A percentile compares a stretch with the other conserved stretches of the same genome.
Evolutionary conservation across 2,888 invertebrate genomes (phyloP).

Genomic region (Sisyra terminalis): DNA sequence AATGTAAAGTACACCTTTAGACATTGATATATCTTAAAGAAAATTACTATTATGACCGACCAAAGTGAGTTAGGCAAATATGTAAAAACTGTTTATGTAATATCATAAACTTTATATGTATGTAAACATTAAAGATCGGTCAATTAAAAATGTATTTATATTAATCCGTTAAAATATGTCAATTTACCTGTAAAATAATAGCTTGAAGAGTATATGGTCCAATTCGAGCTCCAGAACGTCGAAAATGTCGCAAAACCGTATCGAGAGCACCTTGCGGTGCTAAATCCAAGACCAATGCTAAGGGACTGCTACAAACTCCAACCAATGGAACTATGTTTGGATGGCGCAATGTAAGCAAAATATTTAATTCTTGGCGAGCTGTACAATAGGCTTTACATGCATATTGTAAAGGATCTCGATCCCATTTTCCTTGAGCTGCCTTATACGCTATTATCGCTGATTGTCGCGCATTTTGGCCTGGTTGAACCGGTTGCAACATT

Average conservation of each 20-base stretch:
- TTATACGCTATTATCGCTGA: slow-evolving; percentile 44
- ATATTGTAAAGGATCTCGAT: slow-evolving; percentile 77
- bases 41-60: too few species aligned
- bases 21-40: too few species aligned
- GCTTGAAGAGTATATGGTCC: slow-evolving; percentile 68
- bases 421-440: slow-evolving; percentile 61
- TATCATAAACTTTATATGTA: too few species aligned
- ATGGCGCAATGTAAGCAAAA: slow-evolving; percentile 71
- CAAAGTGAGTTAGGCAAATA: too few species aligned
- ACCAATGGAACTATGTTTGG: slow-evolving; percentile 83
- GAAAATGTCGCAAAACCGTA: slow-evolving; percentile 64
- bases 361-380: slow-evolving; percentile 84
- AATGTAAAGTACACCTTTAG: too few species aligned
- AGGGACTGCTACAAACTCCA: slow-evolving; percentile 76
- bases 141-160: too few species aligned
- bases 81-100: too few species aligned
- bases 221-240: slow-evolving; percentile 68
- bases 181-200: slow-evolving; percentile 62
- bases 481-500: slow-evolving; percentile 87
- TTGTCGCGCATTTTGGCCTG: slow-evolving; percentile 50
- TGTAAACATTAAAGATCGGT: too few species aligned
- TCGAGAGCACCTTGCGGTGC: slow-evolving; percentile 90
- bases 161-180: too few species aligned
- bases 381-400: slow-evolving; percentile 95
- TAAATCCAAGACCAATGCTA: slow-evolving; percentile 75